A percentile compares a stretch with the other conserved stretches of the same genome.
These are phyloP conservation scores for Norana najaformis DNA, from an alignment of 2,888 invertebrate species.

Conservation along the genomic window DNA sequence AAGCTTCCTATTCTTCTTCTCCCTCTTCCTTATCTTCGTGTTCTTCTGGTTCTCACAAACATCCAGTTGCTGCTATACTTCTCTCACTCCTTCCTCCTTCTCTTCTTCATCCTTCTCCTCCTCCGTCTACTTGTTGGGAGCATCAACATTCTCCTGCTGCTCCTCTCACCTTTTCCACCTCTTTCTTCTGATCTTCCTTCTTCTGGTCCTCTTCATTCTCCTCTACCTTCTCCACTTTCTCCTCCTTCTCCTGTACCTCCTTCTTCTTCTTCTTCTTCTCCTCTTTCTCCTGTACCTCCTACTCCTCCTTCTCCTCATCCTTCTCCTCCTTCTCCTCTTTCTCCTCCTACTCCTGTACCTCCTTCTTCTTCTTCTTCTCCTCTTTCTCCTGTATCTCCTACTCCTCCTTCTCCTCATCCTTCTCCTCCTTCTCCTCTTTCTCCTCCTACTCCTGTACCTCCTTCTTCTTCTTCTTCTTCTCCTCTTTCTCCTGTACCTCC, in stretches of 20 bases:
- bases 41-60: too few species aligned
- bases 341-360: conserved; percentile 29
- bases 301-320: not conserved
- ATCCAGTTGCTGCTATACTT: too few species aligned
- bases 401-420: conserved; percentile 19
- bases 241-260: not conserved
- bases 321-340: conserved; percentile 26
- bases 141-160: too few species aligned
- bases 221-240: not conserved
- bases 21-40: not conserved
- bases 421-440: not conserved
- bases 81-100: not conserved
- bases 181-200: not conserved
- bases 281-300: conserved; percentile 21
- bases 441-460: too few species aligned
- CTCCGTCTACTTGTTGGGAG: too few species aligned
- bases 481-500: not conserved
- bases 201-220: not conserved
- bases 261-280: conserved; percentile 23
- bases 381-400: conserved; percentile 5
- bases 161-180: too few species aligned
- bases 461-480: not conserved
- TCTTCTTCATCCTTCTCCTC: not conserved
- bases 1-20: not conserved
- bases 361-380: conserved; percentile 17